Conservation (phyloP, 2,113 vertebrate genomes). For the Geococcyx californianus region DNA sequence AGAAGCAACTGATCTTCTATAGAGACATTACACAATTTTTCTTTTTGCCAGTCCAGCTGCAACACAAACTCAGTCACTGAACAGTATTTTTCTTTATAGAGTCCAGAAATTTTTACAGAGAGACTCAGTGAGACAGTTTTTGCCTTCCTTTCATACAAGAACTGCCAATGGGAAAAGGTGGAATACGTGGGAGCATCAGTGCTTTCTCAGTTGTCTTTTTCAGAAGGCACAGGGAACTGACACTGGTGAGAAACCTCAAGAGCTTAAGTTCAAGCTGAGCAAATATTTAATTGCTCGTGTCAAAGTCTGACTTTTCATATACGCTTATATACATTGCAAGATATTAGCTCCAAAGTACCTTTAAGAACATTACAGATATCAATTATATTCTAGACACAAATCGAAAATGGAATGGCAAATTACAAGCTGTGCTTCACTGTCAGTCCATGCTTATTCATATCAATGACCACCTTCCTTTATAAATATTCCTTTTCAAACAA, state of each 20-base stretch:
- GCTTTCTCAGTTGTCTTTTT: neutral
- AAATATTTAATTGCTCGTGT: neutral
- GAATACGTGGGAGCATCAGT: neutral
- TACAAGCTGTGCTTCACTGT: neutral
- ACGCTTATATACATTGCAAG: neutral
- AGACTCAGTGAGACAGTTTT: neutral
- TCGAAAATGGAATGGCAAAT: neutral
- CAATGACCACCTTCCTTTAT: neutral
- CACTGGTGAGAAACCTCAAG: neutral
- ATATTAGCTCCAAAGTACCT: neutral
- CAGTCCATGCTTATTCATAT: neutral
- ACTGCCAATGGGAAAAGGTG: fast-evolving
- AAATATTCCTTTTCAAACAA: neutral
- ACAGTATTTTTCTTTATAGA: neutral
- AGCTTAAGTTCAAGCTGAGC: neutral
- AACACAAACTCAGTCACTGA: neutral
- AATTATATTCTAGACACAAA: neutral
- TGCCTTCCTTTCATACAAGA: neutral
- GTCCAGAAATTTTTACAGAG: neutral
- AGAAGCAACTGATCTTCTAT: neutral
- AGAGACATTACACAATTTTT: neutral
- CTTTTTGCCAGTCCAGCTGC: neutral
- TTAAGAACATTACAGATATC: neutral
- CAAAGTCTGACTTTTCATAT: neutral
- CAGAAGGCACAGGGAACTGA: neutral